phyloP scores from a whole-genome alignment of 2,888 invertebrate species.

The Oithona nana region DNA sequence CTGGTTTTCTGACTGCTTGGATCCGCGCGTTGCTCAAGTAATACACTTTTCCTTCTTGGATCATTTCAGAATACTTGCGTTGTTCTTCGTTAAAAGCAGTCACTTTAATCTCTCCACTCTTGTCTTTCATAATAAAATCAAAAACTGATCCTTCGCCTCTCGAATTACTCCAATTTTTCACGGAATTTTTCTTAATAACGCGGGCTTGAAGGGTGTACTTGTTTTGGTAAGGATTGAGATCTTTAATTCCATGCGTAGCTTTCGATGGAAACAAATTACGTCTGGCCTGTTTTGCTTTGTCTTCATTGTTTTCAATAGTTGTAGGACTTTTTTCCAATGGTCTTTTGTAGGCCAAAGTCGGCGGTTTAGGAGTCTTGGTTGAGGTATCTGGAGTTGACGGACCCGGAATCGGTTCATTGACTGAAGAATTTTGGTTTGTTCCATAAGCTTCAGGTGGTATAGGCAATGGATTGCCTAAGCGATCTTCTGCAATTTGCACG shows the following conservation, averaged over 20 bases:
- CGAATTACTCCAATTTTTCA: constrained; percentile 9
- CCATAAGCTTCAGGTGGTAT: neutral
- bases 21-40: constrained; percentile 3
- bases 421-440: neutral
- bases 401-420: neutral
- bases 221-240: constrained; percentile 8
- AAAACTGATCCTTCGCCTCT: constrained; percentile 8
- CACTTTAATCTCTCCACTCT: constrained; percentile 11
- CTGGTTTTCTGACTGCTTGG: neutral
- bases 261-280: neutral
- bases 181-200: neutral
- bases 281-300: neutral
- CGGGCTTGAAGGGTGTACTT: constrained; percentile 8
- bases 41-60: constrained; percentile 4
- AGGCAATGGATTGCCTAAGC: neutral
- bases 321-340: neutral
- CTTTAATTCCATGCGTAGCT: constrained; percentile 7
- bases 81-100: constrained; percentile 6
- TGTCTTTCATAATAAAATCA: neutral
- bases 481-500: neutral
- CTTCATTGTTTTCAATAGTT: neutral
- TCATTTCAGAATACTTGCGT: neutral
- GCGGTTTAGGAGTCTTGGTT: neutral
- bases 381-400: neutral
- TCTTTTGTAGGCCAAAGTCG: neutral